Percentiles rank a stretch among this genome's conserved stretches.
Evolutionary conservation across 2,113 vertebrate species (phyloP).

Genomic region (Bambusicola thoracicus): DNA sequence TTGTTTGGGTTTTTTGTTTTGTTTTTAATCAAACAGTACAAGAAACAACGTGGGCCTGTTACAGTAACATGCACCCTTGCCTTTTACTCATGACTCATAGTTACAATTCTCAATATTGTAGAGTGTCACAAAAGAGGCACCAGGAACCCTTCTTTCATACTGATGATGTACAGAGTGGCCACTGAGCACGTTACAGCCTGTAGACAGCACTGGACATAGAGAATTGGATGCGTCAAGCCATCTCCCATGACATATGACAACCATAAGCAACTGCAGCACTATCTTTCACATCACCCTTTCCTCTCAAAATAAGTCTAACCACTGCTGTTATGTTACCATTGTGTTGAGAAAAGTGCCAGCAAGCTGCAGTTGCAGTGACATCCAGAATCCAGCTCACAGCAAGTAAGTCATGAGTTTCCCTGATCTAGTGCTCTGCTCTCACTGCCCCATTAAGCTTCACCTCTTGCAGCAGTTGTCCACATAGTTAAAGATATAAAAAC

Average conservation of each 20-base stretch:
- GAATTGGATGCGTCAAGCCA: background rate
- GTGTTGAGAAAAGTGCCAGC: background rate
- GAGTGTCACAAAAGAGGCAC: background rate
- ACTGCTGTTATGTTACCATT: fast-evolving
- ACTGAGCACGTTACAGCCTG: background rate
- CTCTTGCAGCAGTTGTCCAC: too few species aligned
- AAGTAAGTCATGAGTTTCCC: background rate
- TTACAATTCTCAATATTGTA: background rate
- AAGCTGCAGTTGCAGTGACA: background rate
- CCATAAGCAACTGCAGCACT: background rate
- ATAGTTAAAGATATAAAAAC: background rate
- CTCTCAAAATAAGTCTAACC: background rate
- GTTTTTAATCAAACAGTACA: background rate
- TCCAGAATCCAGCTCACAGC: background rate
- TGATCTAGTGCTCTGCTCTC: background rate
- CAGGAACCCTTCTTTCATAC: background rate
- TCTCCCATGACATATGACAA: background rate
- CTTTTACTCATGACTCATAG: background rate
- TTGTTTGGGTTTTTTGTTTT: background rate
- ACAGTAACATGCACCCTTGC: background rate
- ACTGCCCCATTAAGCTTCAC: background rate
- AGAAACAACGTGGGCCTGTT: background rate
- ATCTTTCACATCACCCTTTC: background rate
- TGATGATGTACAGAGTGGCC: background rate
- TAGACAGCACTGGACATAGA: background rate